Evolutionary conservation across 92 coral and sea anemone genomes (phyloP).

Genomic region (Epizoanthus rinbou): DNA sequence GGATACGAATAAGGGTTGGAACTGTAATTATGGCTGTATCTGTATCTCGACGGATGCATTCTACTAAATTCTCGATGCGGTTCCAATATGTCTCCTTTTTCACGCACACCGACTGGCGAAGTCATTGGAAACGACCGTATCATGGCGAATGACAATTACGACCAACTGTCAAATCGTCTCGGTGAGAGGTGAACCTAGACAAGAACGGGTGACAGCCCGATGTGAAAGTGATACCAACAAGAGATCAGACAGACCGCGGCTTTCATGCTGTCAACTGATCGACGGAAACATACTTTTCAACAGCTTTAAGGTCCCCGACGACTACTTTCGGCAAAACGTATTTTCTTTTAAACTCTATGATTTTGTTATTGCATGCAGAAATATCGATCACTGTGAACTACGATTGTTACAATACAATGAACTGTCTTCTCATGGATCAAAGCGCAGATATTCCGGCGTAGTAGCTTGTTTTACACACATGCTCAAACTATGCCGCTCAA

Average conservation of each 20-base stretch:
- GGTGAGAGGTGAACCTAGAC: conserved; percentile 46
- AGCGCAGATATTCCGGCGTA: conserved; percentile 10
- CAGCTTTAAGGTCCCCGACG: conserved; percentile 32
- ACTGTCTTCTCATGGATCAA: background rate
- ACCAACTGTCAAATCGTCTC: conserved; percentile 39
- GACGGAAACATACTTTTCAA: conserved; percentile 67
- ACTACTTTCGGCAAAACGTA: conserved; percentile 8
- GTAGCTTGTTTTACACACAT: conserved; percentile 18
- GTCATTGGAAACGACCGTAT: conserved; percentile 38
- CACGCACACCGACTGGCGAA: conserved; percentile 37
- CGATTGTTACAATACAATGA: background rate
- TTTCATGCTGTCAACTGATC: conserved; percentile 71
- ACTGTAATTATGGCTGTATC: conserved; percentile 24
- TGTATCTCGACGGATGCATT: conserved; percentile 40
- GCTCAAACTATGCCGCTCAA: conserved; percentile 41
- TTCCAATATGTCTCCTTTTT: conserved; percentile 39
- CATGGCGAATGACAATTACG: conserved; percentile 14
- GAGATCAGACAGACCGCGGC: conserved; percentile 75
- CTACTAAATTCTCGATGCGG: conserved; percentile 40
- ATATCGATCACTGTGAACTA: conserved; percentile 3
- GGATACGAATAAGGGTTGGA: conserved; percentile 14
- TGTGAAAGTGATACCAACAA: conserved; percentile 77
- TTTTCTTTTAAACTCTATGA: conserved; percentile 12
- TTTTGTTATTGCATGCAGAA: conserved; percentile 3
- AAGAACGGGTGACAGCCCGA: conserved; percentile 39